These are phyloP conservation scores for Euspilapteryx auroguttella DNA, from an alignment of 2,888 invertebrate species.

Conservation along the genomic window DNA sequence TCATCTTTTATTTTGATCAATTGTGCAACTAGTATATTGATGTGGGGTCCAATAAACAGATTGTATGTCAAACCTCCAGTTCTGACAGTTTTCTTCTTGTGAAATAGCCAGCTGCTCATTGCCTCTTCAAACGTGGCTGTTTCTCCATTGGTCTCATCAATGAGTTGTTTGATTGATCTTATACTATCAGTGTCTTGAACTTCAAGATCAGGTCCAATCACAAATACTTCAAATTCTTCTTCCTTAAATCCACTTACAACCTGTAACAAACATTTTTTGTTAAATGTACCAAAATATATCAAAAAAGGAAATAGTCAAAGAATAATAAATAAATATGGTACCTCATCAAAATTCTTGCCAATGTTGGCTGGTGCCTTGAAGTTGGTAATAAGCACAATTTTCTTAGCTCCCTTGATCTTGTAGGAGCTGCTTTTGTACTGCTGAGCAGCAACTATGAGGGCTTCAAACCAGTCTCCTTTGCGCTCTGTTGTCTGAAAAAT, in stretches of 20 bases:
- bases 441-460: constrained; percentile 57
- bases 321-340: no score
- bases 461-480: constrained; percentile 68
- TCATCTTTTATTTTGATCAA: constrained; percentile 57
- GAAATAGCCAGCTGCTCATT: constrained; percentile 58
- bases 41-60: constrained; percentile 60
- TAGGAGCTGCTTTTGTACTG: constrained; percentile 32
- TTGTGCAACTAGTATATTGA: constrained; percentile 64
- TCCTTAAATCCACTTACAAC: constrained; percentile 58
- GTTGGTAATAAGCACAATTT: constrained; percentile 69
- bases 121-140: constrained; percentile 63
- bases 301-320: no score
- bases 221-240: constrained; percentile 60
- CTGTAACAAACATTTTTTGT: constrained; percentile 14
- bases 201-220: constrained; percentile 59
- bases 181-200: constrained; percentile 22
- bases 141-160: constrained; percentile 38
- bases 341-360: constrained; percentile 41
- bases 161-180: constrained; percentile 26
- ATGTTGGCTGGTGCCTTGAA: constrained; percentile 43
- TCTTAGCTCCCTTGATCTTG: constrained; percentile 27
- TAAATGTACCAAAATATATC: no score
- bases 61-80: constrained; percentile 67
- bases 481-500: constrained; percentile 35
- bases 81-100: constrained; percentile 46